phyloP scores from a whole-genome alignment of 2,888 invertebrate genomes.

The Formica aserva region DNA sequence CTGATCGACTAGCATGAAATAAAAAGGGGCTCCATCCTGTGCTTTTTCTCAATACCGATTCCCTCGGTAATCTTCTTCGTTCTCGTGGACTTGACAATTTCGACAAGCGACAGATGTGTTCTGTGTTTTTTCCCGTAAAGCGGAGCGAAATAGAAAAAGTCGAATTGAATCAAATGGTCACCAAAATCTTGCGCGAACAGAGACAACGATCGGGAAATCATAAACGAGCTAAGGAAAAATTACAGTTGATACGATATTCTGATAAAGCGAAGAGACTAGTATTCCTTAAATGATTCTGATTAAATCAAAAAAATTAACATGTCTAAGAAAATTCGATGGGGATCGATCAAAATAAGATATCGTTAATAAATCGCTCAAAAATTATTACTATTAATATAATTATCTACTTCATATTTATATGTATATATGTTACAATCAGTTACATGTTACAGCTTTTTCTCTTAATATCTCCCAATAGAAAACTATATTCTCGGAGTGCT shows the following conservation, averaged over 20 bases:
- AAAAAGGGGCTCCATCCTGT: background rate
- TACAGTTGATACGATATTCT: constrained; percentile 27
- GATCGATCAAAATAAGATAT: constrained; percentile 3
- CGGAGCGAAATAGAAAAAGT: constrained; percentile 26
- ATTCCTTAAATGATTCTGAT: background rate
- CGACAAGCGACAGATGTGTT: constrained; percentile 42
- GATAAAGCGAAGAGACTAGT: constrained; percentile 21
- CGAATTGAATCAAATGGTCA: background rate
- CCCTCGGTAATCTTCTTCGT: background rate
- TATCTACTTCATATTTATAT: background rate
- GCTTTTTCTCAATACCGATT: constrained; percentile 37
- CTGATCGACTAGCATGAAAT: background rate
- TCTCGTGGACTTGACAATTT: constrained; percentile 37
- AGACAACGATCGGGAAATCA: constrained; percentile 23
- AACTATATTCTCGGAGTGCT: background rate
- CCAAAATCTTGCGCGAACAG: constrained; percentile 12
- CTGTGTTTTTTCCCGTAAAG: constrained; percentile 29
- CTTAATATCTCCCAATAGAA: constrained; percentile 33
- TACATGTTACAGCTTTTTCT: background rate
- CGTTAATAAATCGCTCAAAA: background rate
- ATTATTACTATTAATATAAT: constrained; percentile 6
- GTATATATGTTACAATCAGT: background rate
- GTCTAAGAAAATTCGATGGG: constrained; percentile 7
- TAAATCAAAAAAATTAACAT: constrained; percentile 16
- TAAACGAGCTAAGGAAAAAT: constrained; percentile 21